Base-by-base conservation (phyloP, 2,888 invertebrate genomes). In the Philhelius pedissequus region DNA sequence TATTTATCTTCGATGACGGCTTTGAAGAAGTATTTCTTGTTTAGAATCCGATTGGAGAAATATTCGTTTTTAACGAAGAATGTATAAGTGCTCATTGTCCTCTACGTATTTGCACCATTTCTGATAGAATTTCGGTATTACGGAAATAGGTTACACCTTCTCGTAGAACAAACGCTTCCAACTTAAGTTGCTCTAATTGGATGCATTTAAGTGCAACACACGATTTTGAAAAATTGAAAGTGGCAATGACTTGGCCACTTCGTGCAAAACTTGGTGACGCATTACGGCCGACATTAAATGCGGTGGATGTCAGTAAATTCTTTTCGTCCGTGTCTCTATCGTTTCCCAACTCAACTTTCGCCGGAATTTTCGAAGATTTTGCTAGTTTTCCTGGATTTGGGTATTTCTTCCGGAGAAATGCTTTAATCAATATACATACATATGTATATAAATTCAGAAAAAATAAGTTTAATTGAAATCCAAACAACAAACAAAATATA, bases 101-200 rank as follows among this genome's bases (percentile, higher is more conserved):
- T 89, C 87, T 66, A 90, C 88, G 78, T 92, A 92, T 78, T 90
- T 89, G 91, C 94, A 96, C 88, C 99, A 99, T 78, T 98, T 99
- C 92, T 96, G 99, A 92, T 96, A 99, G 88, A 94, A 95, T 90
- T 97, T 96, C 18, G 96, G 98, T 92, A 96, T 97, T 87, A 94
- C 95, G 86, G 95, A 95, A 90, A 96, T 98, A 58, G 95, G 97
- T 89, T 93, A 92, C n/a, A 92, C 91, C 90, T 99, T 98, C 90
- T 97, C 95, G 91, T 98, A 99, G 92, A 99, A 99, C 90, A n/a
- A 97, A 95, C 0, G 97, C 95, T 92, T 99, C 99, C 74, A 98
- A 94, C 89, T 97, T 94, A 8, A 97, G 95, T 77, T 96, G 94
- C 88, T 96, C 95, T 88, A 97, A 93, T 91, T 98, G 98, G 15